Conservation (phyloP, 2,797 vertebrate species). For the Melanotaenia boesemani region DNA sequence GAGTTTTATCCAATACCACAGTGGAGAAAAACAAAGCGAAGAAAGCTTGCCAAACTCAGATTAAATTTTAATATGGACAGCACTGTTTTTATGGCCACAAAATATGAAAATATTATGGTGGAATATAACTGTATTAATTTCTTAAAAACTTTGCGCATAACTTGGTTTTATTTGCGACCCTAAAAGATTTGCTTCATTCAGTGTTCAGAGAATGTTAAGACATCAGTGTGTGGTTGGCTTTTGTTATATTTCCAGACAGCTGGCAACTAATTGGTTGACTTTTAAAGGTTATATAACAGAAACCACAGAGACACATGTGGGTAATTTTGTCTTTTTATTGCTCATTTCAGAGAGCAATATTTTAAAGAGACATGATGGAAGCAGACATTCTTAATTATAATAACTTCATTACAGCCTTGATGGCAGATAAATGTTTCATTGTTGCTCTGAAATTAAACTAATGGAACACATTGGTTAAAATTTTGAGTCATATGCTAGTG, state of each 20-base stretch:
- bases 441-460: conserved; percentile 26
- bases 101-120: conserved; percentile 4
- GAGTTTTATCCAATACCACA: conserved; percentile 49
- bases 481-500: conserved; percentile 1
- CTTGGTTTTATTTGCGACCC: conserved; percentile 28
- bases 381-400: conserved; percentile 4
- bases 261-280: conserved; percentile 31
- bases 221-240: conserved; percentile 26
- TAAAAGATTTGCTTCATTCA: conserved; percentile 6
- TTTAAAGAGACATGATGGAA: background rate
- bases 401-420: conserved; percentile 29
- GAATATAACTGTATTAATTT: background rate
- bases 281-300: conserved; percentile 30
- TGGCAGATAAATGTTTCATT: conserved; percentile 24
- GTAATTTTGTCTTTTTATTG: background rate
- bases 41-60: conserved; percentile 30
- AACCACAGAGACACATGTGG: conserved; percentile 36
- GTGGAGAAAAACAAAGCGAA: conserved; percentile 48
- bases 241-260: conserved; percentile 23
- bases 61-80: conserved; percentile 25
- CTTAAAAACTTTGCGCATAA: background rate
- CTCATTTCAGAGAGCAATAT: conserved; percentile 11
- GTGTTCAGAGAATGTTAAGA: conserved; percentile 8
- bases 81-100: background rate
- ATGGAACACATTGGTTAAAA: conserved; percentile 17